Base-by-base conservation (phyloP, 2,113 vertebrate genomes). In the Eolophus roseicapilla region DNA sequence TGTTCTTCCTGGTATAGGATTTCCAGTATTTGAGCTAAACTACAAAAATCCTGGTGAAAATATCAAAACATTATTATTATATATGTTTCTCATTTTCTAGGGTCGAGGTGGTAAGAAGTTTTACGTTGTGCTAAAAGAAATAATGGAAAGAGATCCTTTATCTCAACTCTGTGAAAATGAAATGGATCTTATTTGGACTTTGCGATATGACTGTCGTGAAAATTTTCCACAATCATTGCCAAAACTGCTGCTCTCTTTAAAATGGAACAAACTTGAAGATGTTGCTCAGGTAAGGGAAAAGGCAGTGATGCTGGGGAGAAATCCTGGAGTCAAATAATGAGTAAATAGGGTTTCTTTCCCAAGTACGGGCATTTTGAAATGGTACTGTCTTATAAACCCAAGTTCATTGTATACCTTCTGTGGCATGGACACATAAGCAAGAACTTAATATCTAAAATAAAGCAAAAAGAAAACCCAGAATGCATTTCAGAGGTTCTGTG, bases 201-300 rank as follows among this genome's bases (percentile, higher is more conserved):
- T 99, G 94, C 98, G 99, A 57, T 98, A 98, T 7, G 99, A 99
- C 97, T 99, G 99, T 82, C 94, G 98, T 78, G 99, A 99, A 80
- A 99, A 99, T 91, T 99, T 99, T 67, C 99, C 99, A 84, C 99
- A 99, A 95, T 99, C 99, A 2, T 94, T 99, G 92, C 99, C 99
- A 55, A 99, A 99, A 95, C 98, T 99, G 90, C 98, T 99, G 73
- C 98, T 99, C 25, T 99, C 99, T 2, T 98, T 99, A 74, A 99
- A 99, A 93, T 99, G 99, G 99, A 99, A 98, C 98, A 99, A 99
- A 97, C 99, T 99, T 83, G 99, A 99, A 97, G 99, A 99, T 64
- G 99, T 99, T 97, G 99, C 99, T 82, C 99, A 99, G 99, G 99
- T 99, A 97, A 97, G 82, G 50, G 33, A 74, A 53, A 76, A 41